A percentile compares a stretch with the other conserved stretches of the same genome.
Evolutionary conservation across 2,113 vertebrate genomes (phyloP).

Genomic region (Paratilapia polleni): DNA sequence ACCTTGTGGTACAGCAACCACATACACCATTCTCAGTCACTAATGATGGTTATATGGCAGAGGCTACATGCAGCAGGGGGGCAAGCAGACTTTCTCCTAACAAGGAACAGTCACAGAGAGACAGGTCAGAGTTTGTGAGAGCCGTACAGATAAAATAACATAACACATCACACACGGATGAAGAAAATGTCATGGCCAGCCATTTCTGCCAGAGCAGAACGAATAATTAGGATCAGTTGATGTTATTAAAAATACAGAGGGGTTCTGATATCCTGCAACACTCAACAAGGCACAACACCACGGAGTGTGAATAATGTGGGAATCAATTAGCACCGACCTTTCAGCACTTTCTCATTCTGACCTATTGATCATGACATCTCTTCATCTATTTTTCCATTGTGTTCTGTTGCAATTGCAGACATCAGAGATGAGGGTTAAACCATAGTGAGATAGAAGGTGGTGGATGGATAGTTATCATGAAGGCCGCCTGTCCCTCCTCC

Average conservation of each 20-base stretch:
- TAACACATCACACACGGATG: conserved; percentile 57
- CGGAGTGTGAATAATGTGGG: conserved; percentile 61
- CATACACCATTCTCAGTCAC: conserved; percentile 48
- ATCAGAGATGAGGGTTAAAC: conserved; percentile 42
- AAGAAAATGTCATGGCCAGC: conserved; percentile 56
- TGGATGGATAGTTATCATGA: conserved; percentile 52
- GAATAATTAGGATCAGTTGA: conserved; percentile 76
- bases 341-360: conserved; percentile 68
- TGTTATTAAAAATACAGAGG: conserved; percentile 58
- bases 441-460: conserved; percentile 39
- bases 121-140: conserved; percentile 66
- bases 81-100: conserved; percentile 68
- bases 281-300: conserved; percentile 65
- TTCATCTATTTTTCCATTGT: conserved; percentile 61
- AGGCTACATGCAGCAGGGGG: conserved; percentile 61
- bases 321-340: conserved; percentile 63
- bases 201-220: conserved; percentile 53
- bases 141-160: conserved; percentile 54
- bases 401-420: conserved; percentile 36
- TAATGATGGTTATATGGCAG: conserved; percentile 70
- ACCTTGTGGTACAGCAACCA: conserved; percentile 3
- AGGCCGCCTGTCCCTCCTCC: conserved; percentile 64
- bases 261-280: conserved; percentile 51
- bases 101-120: conserved; percentile 71
- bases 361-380: conserved; percentile 71